These are phyloP conservation scores for Luperina nickerlii DNA, from an alignment of 2,888 invertebrate species.

Conservation along the genomic window DNA sequence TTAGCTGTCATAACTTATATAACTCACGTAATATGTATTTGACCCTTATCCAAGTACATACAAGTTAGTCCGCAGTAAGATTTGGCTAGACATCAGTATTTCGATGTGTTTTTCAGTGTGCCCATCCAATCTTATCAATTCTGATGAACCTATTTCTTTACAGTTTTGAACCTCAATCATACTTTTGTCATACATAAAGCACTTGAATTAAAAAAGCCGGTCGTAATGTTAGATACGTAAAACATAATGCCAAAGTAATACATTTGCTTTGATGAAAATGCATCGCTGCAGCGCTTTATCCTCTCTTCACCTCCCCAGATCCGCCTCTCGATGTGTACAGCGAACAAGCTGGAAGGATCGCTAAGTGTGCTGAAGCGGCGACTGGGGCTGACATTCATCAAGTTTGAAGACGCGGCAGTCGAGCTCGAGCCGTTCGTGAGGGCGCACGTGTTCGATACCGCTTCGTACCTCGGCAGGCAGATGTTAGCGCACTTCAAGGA, in stretches of 20 bases:
- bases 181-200: not conserved
- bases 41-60: not conserved
- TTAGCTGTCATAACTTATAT: not conserved
- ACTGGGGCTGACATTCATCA: conserved; percentile 96
- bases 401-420: conserved; percentile 99
- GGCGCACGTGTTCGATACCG: conserved; percentile 97
- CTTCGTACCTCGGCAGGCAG: conserved; percentile 94
- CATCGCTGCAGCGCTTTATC: not conserved
- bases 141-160: not conserved
- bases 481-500: conserved; percentile 96
- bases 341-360: conserved; percentile 93
- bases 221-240: not conserved
- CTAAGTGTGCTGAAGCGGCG: conserved; percentile 95
- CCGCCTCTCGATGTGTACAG: conserved; percentile 96
- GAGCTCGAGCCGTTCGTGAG: conserved; percentile 97
- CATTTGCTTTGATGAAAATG: not conserved
- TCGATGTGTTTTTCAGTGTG: not conserved
- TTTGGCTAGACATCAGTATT: not conserved
- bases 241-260: not conserved
- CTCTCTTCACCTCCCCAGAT: conserved; percentile 88
- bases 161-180: not conserved
- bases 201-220: not conserved
- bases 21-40: not conserved
- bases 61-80: not conserved
- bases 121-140: not conserved